Evolutionary conservation across 2,888 invertebrate species (phyloP).

Genomic region (Cheiracanthium punctorium): DNA sequence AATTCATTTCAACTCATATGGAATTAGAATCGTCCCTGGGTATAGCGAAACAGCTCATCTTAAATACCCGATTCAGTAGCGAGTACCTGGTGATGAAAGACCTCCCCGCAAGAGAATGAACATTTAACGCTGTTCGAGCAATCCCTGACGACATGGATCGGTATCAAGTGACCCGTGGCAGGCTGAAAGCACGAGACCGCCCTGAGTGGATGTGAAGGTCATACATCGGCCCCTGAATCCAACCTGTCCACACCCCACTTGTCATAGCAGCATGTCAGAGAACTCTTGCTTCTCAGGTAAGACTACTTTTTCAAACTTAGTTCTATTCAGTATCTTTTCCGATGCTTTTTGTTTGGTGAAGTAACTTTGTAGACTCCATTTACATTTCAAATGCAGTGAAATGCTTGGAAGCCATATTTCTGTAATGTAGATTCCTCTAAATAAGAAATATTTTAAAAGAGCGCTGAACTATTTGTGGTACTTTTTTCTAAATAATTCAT

Average conservation of each 20-base stretch:
- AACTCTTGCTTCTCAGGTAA: background rate
- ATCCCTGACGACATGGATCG: conserved; percentile 37
- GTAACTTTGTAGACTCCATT: too few species aligned
- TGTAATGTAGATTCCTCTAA: too few species aligned
- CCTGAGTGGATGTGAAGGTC: conserved; percentile 36
- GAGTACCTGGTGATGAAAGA: background rate
- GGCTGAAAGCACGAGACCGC: conserved; percentile 35
- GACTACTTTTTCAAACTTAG: background rate
- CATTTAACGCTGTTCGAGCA: conserved; percentile 31
- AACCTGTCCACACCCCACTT: conserved; percentile 31
- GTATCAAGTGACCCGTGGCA: conserved; percentile 43
- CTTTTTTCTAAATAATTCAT: too few species aligned
- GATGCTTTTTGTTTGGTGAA: too few species aligned
- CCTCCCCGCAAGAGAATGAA: conserved; percentile 22
- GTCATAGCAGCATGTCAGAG: conserved; percentile 2
- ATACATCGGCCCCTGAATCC: conserved; percentile 15
- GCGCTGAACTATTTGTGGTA: too few species aligned
- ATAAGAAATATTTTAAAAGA: too few species aligned
- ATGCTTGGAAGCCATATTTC: too few species aligned
- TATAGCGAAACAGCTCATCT: too few species aligned
- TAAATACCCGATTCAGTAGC: conserved; percentile 7
- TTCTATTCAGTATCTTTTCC: too few species aligned
- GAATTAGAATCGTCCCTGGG: too few species aligned
- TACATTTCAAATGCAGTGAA: too few species aligned
- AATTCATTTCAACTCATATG: too few species aligned